Percentiles rank a stretch among this genome's conserved stretches.
Evolutionary conservation across 2,797 vertebrate genomes (phyloP).

Genomic region (Notoglanidium macrostoma): DNA sequence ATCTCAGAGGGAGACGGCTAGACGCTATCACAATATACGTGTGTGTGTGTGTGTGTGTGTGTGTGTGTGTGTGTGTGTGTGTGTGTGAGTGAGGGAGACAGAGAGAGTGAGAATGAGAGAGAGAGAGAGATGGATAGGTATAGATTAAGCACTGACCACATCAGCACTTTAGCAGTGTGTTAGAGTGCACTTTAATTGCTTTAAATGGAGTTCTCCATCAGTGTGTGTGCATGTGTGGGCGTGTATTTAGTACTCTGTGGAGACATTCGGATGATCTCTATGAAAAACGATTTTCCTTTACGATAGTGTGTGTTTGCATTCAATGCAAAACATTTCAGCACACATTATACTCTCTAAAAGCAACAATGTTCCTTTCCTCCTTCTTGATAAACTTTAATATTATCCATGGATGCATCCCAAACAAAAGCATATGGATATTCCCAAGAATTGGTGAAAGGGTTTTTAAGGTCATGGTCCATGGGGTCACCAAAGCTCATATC

Average conservation of each 20-base stretch:
- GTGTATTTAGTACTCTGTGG: conserved; percentile 1
- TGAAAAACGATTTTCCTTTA: background rate
- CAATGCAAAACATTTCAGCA: background rate
- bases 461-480: background rate
- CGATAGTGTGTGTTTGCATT: background rate
- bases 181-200: conserved; percentile 68
- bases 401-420: background rate
- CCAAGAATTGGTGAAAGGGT: background rate
- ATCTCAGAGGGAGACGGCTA: conserved; percentile 15
- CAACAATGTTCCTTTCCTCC: background rate
- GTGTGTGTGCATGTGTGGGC: background rate
- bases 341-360: background rate
- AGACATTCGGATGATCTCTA: background rate
- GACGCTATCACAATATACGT: conserved; percentile 8
- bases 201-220: conserved; percentile 57
- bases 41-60: conserved; percentile 2
- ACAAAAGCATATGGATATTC: background rate
- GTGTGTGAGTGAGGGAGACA: conserved; percentile 25
- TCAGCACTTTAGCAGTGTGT: conserved; percentile 72
- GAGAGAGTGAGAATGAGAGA: conserved; percentile 44
- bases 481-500: background rate
- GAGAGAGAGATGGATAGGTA: conserved; percentile 66
- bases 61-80: conserved; percentile 38
- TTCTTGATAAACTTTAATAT: background rate
- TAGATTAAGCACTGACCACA: conserved; percentile 71